Evolutionary conservation across 1,140 invertebrate species (phyloP), one percentile per base, ranked within the genome.

Genomic region (Drosophila jambulina): DNA sequence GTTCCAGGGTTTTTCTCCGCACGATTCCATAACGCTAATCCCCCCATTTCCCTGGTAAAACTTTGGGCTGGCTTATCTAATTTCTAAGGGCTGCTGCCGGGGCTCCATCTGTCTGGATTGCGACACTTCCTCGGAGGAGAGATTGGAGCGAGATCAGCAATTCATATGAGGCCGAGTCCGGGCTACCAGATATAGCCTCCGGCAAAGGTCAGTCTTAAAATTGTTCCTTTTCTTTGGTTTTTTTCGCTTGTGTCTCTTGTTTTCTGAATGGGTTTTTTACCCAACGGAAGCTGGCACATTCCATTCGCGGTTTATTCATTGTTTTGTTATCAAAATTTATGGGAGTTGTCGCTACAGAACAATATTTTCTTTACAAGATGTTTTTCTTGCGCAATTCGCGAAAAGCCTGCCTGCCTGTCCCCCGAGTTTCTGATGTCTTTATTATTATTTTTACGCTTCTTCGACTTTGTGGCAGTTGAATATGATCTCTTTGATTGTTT

Each of bases 41-140:
- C 27, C 29, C 27, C 1, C 8, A 34, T 60, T 25, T 9, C 25
- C 19, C n/a, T 15, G 15, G 10, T n/a, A 45, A 15, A n/a, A 34
- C 25, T 48, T 29, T n/a, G 23, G 2, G 10, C n/a, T 32, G 38
- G 23, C 36, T 71, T 72, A 72, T 72, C 69, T 71, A 59, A 72
- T 70, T 59, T 36, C 15, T 23, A 15, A 36, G 19, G 36, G 15
- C 67, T 10, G 29, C 42, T 15, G 19, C 15, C n/a, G 19, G 42
- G 21, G n/a, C 70, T 75, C 29, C 46, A 45, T 45, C 46, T 51
- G 70, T 46, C 46, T 43, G 46, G n/a, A 23, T 78, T 77, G 75
- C 63, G 63, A 78, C 74, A 78, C 63, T 56, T 77, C 48, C 62
- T 23, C n/a, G 17, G 19, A 9, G 6, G 12, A 53, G 29, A n/a